These are phyloP conservation scores for Himalopsyche tibetana DNA, from an alignment of 2,888 invertebrate species.

Conservation along the genomic window DNA sequence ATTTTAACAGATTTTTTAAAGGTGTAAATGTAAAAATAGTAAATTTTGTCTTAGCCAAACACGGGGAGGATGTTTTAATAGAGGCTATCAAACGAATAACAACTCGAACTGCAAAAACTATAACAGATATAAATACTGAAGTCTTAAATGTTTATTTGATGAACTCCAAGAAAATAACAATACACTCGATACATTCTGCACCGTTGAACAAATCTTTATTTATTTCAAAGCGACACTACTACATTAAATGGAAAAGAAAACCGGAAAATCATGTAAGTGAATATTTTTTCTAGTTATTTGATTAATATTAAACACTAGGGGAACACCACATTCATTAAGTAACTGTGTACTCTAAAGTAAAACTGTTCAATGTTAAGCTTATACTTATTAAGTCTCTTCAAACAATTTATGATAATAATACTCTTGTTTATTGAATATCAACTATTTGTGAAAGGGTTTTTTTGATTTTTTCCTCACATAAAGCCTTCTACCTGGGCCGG, in stretches of 20 bases:
- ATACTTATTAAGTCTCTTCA: too few species aligned
- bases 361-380: neutral
- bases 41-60: neutral
- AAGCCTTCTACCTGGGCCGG: too few species aligned
- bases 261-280: neutral
- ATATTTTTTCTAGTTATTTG: neutral
- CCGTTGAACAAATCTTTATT: neutral
- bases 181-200: neutral
- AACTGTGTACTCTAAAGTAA: neutral
- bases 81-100: neutral
- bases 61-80: neutral
- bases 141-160: constrained; percentile 33
- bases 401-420: too few species aligned
- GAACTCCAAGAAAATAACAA: neutral
- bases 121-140: neutral
- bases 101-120: neutral
- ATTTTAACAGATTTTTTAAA: neutral
- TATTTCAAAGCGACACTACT: neutral
- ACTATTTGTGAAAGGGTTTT: too few species aligned
- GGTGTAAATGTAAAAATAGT: neutral
- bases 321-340: neutral
- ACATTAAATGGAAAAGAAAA: neutral
- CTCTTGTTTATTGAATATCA: too few species aligned
- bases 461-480: too few species aligned
- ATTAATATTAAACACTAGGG: neutral